These are phyloP conservation scores for Epizoanthus ramosus DNA, from an alignment of 92 coral and sea anemone genomes.

Conservation along the genomic window DNA sequence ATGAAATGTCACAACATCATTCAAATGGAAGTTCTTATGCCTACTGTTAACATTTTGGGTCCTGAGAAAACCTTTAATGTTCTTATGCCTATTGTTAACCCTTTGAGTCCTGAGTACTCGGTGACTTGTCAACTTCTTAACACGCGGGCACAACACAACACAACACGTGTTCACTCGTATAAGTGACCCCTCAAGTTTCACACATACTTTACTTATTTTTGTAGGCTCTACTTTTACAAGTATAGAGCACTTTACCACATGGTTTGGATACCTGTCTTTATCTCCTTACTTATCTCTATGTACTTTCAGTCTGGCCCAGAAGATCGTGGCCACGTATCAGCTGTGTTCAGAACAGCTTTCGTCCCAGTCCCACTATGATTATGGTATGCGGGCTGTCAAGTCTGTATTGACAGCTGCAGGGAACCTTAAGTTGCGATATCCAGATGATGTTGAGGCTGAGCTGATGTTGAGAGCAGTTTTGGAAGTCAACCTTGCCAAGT, in stretches of 20 bases:
- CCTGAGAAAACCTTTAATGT: no score
- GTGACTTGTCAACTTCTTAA: no score
- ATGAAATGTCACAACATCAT: background rate
- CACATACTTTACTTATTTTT: no score
- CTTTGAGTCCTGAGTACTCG: no score
- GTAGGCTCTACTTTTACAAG: no score
- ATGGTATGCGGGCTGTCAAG: slow-evolving; percentile 99
- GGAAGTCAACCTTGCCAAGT: slow-evolving; percentile 97
- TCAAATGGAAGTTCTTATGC: background rate
- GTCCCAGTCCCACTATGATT: slow-evolving; percentile 99
- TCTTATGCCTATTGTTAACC: no score
- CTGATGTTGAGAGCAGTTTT: slow-evolving; percentile 94
- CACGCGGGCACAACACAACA: background rate
- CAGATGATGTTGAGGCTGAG: slow-evolving; percentile 94
- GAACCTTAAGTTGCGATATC: slow-evolving; percentile 91
- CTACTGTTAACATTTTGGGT: no score
- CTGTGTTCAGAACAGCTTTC: slow-evolving; percentile 99
- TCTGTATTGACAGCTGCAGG: slow-evolving; percentile 98
- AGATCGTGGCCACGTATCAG: slow-evolving; percentile 95
- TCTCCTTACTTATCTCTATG: background rate
- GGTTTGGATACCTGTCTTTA: no score
- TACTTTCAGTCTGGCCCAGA: slow-evolving; percentile 87
- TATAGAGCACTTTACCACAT: no score
- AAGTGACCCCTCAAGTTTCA: background rate
- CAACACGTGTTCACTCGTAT: background rate